Base-by-base conservation (phyloP, 2,888 invertebrate species). In the Cepaea hortensis region DNA sequence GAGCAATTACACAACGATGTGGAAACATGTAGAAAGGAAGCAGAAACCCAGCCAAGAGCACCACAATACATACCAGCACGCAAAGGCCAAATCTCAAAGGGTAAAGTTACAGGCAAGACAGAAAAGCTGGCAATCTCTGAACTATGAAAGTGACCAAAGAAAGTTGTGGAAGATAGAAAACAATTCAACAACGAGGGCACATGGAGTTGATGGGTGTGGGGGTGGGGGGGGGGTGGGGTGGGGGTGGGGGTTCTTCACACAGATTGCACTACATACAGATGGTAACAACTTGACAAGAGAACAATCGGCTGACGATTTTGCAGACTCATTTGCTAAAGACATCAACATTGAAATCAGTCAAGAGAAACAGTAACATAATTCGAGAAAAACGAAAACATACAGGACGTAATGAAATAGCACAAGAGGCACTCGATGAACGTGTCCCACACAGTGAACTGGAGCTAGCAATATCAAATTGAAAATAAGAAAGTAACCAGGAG, bases 321-420 rank as follows among this genome's bases (percentile, higher is more conserved):
- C 73, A 73, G 73, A 46, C 73, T 73, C 73, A 9, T 73, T 73
- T 73, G 73, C 48, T 46, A 46, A 73, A 15, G 73, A 73, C 73
- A 73, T 11, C 48, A 73, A 73, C 15, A 48, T 73, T 11, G 35
- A 72, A 72, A 72, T 72, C 35, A 72, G 72, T 23, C 5, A 72
- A 35, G 35, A 35, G 35, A 35, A 35, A 35, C 35, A 35, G 35
- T 35, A 35, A 35, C 35, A 35, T 35, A 13, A 72, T 35, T 35
- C 35, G 72, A 35, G n/a, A 23, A 35, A 72, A 23, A 23, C n/a
- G 13, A 23, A 5, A 72, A 72, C n/a, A 72, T 23, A 13, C 35
- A 23, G 35, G n/a, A 2, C 72, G 35, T 35, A 35, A 72, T 23
- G 72, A 23, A 35, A 72, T 35, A 15, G 35, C n/a, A 72, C 35